Conservation (phyloP, 2,113 vertebrate genomes). For the Hippoglossus stenolepis region DNA sequence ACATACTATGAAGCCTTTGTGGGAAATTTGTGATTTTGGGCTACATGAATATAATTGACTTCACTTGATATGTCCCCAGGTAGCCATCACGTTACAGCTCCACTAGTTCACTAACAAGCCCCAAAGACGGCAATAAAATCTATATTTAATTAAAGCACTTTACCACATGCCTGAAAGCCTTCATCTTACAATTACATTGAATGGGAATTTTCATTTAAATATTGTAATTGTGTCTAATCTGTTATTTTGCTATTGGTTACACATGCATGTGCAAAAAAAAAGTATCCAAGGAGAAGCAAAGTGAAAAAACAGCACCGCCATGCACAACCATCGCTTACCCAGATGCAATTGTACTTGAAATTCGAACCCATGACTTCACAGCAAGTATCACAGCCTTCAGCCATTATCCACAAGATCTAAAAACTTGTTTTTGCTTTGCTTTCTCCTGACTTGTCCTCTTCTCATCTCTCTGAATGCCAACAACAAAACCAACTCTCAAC, state of each 20-base stretch:
- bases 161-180: neutral
- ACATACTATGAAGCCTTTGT: neutral
- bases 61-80: neutral
- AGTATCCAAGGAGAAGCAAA: neutral
- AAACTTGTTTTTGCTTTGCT: neutral
- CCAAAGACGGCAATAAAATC: neutral
- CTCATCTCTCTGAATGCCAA: neutral
- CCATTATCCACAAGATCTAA: neutral
- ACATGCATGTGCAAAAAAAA: neutral
- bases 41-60: neutral
- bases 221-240: neutral
- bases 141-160: neutral
- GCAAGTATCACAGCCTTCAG: neutral
- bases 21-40: neutral
- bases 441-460: conserved; percentile 5
- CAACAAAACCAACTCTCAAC: conserved; percentile 6
- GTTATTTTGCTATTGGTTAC: neutral
- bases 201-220: neutral
- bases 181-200: neutral
- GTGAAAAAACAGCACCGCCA: neutral
- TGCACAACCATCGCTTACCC: conserved; percentile 56
- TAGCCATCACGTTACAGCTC: neutral
- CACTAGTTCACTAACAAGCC: neutral
- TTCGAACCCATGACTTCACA: conserved; percentile 46
- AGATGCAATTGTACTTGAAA: conserved; percentile 56